Conservation (phyloP, 2,113 vertebrate genomes). For the Micromys minutus region DNA sequence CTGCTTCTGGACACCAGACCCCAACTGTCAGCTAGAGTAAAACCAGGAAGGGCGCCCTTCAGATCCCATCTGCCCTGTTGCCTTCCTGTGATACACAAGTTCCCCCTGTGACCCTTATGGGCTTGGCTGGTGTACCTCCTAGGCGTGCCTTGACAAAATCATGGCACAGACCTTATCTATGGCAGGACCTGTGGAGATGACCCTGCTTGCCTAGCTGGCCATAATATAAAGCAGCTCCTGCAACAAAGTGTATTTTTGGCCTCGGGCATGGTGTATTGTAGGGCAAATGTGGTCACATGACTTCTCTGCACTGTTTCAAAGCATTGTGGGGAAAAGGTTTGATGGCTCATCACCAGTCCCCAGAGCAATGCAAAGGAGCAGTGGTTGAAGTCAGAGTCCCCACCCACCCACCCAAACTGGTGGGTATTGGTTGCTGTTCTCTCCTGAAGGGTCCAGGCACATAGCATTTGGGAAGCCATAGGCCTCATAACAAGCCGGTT, state of each 20-base stretch:
- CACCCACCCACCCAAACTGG: too few species aligned
- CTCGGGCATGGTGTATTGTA: neutral
- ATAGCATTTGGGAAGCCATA: rapidly evolving
- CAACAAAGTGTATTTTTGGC: neutral
- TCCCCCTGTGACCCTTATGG: neutral
- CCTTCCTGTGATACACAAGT: neutral
- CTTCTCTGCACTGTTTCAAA: neutral
- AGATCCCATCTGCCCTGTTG: rapidly evolving
- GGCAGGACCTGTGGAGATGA: neutral
- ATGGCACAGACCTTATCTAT: neutral
- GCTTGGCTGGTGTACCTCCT: rapidly evolving
- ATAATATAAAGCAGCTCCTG: neutral
- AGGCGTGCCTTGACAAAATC: neutral
- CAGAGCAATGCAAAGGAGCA: neutral
- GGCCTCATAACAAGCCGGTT: rapidly evolving
- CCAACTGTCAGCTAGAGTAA: neutral
- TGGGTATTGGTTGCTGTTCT: neutral
- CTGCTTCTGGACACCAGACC: neutral
- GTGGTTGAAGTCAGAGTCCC: neutral
- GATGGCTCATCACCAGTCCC: neutral
- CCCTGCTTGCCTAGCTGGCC: neutral
- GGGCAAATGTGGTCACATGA: neutral
- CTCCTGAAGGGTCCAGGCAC: neutral
- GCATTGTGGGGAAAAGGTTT: neutral
- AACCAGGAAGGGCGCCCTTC: neutral